Conservation (phyloP, 1,140 invertebrate species). For the Piezodorus guildinii region DNA sequence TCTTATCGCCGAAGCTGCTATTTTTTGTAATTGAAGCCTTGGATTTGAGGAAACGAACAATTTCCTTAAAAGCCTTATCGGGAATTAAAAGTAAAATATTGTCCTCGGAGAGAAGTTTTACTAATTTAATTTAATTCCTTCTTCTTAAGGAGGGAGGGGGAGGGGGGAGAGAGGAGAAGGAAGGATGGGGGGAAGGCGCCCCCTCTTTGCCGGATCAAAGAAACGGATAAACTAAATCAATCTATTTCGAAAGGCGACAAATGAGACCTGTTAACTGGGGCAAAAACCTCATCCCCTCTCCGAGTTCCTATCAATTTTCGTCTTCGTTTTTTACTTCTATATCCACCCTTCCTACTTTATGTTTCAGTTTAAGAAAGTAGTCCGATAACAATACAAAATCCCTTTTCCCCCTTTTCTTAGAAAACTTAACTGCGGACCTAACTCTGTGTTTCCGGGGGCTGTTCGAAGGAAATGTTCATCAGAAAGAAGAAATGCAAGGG, state of each 20-base stretch:
- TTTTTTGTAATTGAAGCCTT: constrained; percentile 14
- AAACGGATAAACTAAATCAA: constrained; percentile 16
- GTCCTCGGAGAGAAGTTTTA: constrained; percentile 8
- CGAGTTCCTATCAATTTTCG: too few species aligned
- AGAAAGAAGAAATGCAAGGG: not conserved
- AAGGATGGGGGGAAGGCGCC: too few species aligned
- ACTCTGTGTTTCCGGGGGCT: not conserved
- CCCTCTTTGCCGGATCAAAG: constrained; percentile 3
- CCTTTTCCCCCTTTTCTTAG: not conserved
- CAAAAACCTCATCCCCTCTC: not conserved
- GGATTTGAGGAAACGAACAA: constrained; percentile 16
- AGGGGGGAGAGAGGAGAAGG: too few species aligned
- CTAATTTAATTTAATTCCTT: constrained; percentile 14
- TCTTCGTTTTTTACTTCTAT: not conserved
- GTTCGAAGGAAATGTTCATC: not conserved
- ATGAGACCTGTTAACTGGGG: constrained; percentile 10
- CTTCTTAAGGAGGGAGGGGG: too few species aligned
- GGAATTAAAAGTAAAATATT: constrained; percentile 16
- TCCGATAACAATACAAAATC: not conserved
- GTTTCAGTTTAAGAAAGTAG: not conserved
- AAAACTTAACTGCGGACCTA: not conserved
- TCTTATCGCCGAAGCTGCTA: not conserved
- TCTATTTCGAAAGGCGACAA: constrained; percentile 5
- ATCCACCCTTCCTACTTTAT: not conserved
- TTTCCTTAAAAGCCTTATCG: constrained; percentile 16